Evolutionary conservation across 2,113 vertebrate genomes (phyloP).

Genomic region (Pygathrix nemaeus): DNA sequence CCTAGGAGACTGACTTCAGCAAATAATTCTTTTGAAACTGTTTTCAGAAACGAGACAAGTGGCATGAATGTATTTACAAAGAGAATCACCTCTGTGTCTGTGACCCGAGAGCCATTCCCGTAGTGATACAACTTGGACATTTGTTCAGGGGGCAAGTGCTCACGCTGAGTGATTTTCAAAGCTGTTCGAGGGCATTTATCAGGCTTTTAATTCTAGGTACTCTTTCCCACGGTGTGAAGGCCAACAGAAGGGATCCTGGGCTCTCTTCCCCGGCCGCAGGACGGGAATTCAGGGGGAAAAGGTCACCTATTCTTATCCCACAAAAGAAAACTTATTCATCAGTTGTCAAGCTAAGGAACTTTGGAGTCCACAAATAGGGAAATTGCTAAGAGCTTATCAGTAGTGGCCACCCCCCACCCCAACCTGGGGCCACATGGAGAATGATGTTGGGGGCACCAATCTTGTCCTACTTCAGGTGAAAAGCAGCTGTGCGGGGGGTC

Average conservation of each 20-base stretch:
- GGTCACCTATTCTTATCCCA: slow-evolving; percentile 77
- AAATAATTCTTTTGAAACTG: slow-evolving; percentile 64
- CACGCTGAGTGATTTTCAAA: slow-evolving; percentile 77
- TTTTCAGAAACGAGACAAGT: slow-evolving; percentile 54
- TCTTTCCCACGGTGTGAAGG: slow-evolving; percentile 78
- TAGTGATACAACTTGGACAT: slow-evolving; percentile 40
- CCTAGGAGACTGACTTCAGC: slow-evolving; percentile 74
- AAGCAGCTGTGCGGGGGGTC: background rate
- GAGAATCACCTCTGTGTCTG: background rate
- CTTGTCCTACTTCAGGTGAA: slow-evolving; percentile 28
- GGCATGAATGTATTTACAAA: slow-evolving; percentile 58
- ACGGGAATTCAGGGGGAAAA: slow-evolving; percentile 75
- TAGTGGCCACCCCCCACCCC: background rate
- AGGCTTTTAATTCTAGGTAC: slow-evolving; percentile 60
- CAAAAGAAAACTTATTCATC: slow-evolving; percentile 75
- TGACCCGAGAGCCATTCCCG: background rate
- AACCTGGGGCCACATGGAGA: background rate
- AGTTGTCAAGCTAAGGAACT: slow-evolving; percentile 64
- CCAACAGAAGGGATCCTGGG: slow-evolving; percentile 59
- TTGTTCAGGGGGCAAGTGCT: slow-evolving; percentile 49
- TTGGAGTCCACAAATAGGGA: background rate
- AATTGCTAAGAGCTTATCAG: slow-evolving; percentile 58
- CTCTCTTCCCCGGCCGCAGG: background rate
- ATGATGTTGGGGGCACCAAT: background rate
- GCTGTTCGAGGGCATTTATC: slow-evolving; percentile 43